Percentiles rank a stretch among this genome's conserved stretches.
phyloP scores from a whole-genome alignment of 2,888 invertebrate genomes.

The Chironomus tentans region DNA sequence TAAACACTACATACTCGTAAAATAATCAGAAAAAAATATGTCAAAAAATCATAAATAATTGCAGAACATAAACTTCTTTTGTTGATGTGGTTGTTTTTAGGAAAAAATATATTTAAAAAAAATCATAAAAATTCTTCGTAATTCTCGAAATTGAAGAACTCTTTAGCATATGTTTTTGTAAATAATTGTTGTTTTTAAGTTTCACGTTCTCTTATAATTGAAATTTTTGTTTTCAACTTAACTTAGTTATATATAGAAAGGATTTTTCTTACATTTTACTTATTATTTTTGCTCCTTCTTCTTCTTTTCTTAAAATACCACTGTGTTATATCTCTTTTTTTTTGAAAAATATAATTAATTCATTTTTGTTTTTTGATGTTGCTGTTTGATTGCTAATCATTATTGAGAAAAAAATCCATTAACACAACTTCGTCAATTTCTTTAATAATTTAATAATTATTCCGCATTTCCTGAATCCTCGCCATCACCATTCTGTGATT shows the following conservation, averaged over 20 bases:
- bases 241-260: neutral
- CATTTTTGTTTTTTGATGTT: neutral
- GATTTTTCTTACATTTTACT: neutral
- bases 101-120: too few species aligned
- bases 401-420: neutral
- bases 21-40: too few species aligned
- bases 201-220: neutral
- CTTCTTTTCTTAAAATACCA: neutral
- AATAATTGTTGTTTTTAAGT: neutral
- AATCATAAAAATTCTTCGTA: too few species aligned
- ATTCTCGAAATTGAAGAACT: too few species aligned
- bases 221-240: neutral
- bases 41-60: too few species aligned
- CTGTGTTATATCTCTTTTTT: neutral
- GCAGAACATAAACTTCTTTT: too few species aligned
- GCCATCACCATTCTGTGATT: slow-evolving; percentile 63
- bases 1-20: too few species aligned
- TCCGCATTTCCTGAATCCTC: slow-evolving; percentile 90
- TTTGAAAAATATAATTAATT: neutral
- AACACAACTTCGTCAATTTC: neutral
- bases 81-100: too few species aligned
- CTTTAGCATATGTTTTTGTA: neutral
- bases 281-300: too few species aligned
- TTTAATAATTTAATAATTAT: slow-evolving; percentile 36
- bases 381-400: neutral